Evolutionary conservation across 2,113 vertebrate genomes (phyloP), one percentile per base, ranked within the genome.

Genomic region (Apodemus speciosus): DNA sequence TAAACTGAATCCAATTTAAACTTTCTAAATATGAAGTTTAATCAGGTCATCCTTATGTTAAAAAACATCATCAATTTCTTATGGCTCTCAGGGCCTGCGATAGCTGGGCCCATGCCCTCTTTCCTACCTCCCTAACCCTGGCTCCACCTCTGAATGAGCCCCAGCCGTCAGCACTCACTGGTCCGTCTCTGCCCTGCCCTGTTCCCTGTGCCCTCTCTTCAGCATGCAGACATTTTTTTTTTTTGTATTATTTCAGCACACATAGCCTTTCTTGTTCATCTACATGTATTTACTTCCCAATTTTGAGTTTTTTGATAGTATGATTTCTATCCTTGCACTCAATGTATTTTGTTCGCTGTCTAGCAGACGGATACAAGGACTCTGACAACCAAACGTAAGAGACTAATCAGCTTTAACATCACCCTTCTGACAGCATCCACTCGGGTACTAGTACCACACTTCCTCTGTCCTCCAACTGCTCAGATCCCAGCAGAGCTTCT

Each of bases 1-100:
- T 80, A 84, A 94, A 87, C 10, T 81, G 75, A 93, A 94, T 91
- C 49, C 68, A 92, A 68, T 25, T 83, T 86, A 85, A 62, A 89
- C 81, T 89, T 87, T 85, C 64, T 71, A 94, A 89, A 43, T 16
- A 73, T 38, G 49, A 90, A 90, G 32, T 80, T 90, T 73, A 76
- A 95, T 77, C 72, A 92, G 88, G 23, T n/a, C 51, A 56, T 0
- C 79, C 2, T 25, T 81, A 62, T 85, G 4, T 85, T 72, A 13
- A 88, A 72, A 72, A 88, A 72, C 66, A 2, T 18, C 38, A 46
- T 14, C 8, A 53, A 84, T 66, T 88, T 43, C 62, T 88, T 58
- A 77, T 14, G 68, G 62, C 9, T 30, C 76, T 46, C 15, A 84
- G 84, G 35, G 49, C 64, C 51, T 77, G 64, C 49, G 56, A 5